Percentiles rank a stretch among this genome's conserved stretches.
phyloP scores from a whole-genome alignment of 1,140 invertebrate species.

The Palaemon carinicauda region DNA sequence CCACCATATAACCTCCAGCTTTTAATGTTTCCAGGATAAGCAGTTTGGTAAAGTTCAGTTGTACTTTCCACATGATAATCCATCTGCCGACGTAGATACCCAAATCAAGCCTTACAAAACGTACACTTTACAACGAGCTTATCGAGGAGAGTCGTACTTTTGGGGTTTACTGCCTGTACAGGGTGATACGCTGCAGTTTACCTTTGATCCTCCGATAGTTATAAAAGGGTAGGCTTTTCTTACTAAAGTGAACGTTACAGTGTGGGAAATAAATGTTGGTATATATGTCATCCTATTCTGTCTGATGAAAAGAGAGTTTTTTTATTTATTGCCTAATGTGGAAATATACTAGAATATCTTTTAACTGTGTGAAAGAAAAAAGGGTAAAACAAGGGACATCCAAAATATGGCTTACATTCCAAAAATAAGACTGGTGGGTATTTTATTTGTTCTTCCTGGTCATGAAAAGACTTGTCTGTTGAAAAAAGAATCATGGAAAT shows the following conservation, averaged over 20 bases:
- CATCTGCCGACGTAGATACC: conserved; percentile 78
- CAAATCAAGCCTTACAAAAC: conserved; percentile 86
- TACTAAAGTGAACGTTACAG: not conserved
- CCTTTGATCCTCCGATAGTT: conserved; percentile 78
- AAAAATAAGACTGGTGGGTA: too few species aligned
- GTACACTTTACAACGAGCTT: conserved; percentile 82
- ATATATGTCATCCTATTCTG: too few species aligned
- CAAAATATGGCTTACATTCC: too few species aligned
- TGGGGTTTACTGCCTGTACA: conserved; percentile 89
- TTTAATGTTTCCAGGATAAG: conserved; percentile 75
- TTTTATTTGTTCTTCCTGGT: too few species aligned
- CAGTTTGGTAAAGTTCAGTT: conserved; percentile 89
- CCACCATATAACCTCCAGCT: not conserved
- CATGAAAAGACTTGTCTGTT: too few species aligned
- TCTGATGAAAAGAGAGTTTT: too few species aligned
- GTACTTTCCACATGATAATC: conserved; percentile 84
- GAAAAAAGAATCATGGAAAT: too few species aligned
- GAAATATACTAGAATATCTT: too few species aligned
- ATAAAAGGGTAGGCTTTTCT: conserved; percentile 74
- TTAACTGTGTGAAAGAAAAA: too few species aligned
- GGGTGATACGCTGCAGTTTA: conserved; percentile 82
- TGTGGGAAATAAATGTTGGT: too few species aligned
- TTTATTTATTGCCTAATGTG: too few species aligned
- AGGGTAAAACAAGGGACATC: too few species aligned
- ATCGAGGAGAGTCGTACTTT: conserved; percentile 88